A percentile compares a stretch with the other conserved stretches of the same genome.
These are phyloP conservation scores for Acanthoscelides obtectus DNA, from an alignment of 2,888 invertebrate species.

Conservation along the genomic window DNA sequence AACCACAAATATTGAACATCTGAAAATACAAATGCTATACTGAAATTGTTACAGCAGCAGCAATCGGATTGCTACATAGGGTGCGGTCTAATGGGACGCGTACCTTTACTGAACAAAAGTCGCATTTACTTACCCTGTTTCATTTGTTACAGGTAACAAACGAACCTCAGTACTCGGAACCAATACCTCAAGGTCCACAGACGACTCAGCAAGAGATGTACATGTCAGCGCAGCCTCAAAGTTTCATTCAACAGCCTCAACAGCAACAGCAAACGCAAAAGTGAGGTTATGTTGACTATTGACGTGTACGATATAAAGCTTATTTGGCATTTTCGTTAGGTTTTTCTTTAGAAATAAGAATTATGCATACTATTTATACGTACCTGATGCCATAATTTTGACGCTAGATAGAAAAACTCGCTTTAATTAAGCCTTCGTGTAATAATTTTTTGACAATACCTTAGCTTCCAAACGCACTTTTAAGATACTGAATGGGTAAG, in stretches of 20 bases:
- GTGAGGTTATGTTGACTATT: background rate
- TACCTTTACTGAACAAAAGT: too few relatives aligned
- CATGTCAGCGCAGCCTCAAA: background rate
- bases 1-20: too few relatives aligned
- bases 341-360: background rate
- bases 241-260: background rate
- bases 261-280: background rate
- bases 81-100: too few relatives aligned
- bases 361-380: background rate
- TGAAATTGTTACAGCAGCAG: too few relatives aligned
- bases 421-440: too few relatives aligned
- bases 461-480: too few relatives aligned
- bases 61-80: too few relatives aligned
- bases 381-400: background rate
- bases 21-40: too few relatives aligned
- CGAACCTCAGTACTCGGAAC: background rate
- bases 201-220: background rate
- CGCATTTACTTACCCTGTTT: too few relatives aligned
- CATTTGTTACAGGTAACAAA: background rate
- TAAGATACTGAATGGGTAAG: too few relatives aligned
- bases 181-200: background rate
- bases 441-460: too few relatives aligned
- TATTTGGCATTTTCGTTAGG: background rate
- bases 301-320: background rate
- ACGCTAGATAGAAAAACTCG: too few relatives aligned